A percentile compares a stretch with the other conserved stretches of the same genome.
Conservation (phyloP, 23 tunicate genomes). For the Botrylloides violaceus region DNA sequence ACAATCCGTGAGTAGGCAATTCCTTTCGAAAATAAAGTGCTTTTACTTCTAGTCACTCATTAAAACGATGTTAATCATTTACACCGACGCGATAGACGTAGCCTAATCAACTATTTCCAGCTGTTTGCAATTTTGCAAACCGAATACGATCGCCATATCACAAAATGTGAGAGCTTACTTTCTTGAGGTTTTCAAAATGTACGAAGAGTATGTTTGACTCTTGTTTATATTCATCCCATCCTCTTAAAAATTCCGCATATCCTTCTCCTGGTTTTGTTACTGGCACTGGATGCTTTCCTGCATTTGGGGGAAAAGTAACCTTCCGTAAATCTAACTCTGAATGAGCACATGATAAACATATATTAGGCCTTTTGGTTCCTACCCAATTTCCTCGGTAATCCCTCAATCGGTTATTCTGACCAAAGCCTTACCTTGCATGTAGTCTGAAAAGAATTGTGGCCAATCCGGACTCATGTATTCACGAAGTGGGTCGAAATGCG, state of each 20-base stretch:
- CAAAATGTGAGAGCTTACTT: background rate
- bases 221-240: slow-evolving; percentile 8
- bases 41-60: no score
- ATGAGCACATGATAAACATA: no score
- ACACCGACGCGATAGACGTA: no score
- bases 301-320: no score
- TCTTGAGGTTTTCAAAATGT: slow-evolving; percentile 6
- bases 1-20: no score
- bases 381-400: background rate
- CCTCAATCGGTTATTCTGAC: background rate
- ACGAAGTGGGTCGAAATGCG: slow-evolving; percentile 3
- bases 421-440: slow-evolving; percentile 3
- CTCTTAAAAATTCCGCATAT: slow-evolving; percentile 10
- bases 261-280: slow-evolving; percentile 15
- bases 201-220: background rate
- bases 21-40: no score
- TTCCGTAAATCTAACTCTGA: no score
- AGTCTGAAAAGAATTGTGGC: slow-evolving; percentile 5
- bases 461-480: slow-evolving; percentile 1
- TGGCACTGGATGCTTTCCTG: slow-evolving; percentile 7
- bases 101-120: no score
- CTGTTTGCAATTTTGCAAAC: no score
- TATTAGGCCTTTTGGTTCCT: background rate
- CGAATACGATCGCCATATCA: no score
- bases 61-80: no score